phyloP scores from a whole-genome alignment of 1,140 invertebrate species.

The Leucophenga varia region DNA sequence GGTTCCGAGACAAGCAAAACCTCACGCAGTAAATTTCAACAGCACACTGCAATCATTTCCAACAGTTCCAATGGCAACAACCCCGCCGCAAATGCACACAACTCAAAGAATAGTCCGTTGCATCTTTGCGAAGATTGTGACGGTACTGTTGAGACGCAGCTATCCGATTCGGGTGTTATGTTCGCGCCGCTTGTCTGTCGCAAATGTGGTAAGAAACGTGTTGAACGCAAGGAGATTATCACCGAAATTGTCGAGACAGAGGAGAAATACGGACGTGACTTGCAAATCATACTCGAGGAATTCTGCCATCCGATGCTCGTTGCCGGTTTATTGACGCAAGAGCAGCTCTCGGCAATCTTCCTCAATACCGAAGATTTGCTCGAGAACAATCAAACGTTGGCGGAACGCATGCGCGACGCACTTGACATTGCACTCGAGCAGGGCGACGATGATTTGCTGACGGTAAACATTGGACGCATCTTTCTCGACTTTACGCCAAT shows the following conservation, averaged over 20 bases:
- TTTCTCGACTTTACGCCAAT: slow-evolving; percentile 90
- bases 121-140: slow-evolving; percentile 78
- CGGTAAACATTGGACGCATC: slow-evolving; percentile 87
- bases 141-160: slow-evolving; percentile 67
- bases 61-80: slow-evolving; percentile 50
- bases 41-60: slow-evolving; percentile 64
- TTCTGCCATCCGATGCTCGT: slow-evolving; percentile 92
- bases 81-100: slow-evolving; percentile 27
- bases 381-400: slow-evolving; percentile 83
- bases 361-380: slow-evolving; percentile 91
- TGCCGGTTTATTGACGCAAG: slow-evolving; percentile 77
- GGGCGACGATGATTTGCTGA: slow-evolving; percentile 78
- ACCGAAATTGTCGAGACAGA: slow-evolving; percentile 96
- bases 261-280: slow-evolving; percentile 89
- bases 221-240: slow-evolving; percentile 91
- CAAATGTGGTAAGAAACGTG: slow-evolving; percentile 82
- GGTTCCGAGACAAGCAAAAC: slow-evolving; percentile 89
- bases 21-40: slow-evolving; percentile 72
- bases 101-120: slow-evolving; percentile 58
- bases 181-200: slow-evolving; percentile 81
- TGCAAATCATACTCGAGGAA: slow-evolving; percentile 89
- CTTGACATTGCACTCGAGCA: slow-evolving; percentile 82
- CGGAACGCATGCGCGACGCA: slow-evolving; percentile 81
- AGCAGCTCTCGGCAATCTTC: slow-evolving; percentile 87
- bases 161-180: slow-evolving; percentile 68